Percentiles rank a stretch among this genome's conserved stretches.
Evolutionary conservation across 2,797 vertebrate species (phyloP).

Genomic region (Ispidina picta): DNA sequence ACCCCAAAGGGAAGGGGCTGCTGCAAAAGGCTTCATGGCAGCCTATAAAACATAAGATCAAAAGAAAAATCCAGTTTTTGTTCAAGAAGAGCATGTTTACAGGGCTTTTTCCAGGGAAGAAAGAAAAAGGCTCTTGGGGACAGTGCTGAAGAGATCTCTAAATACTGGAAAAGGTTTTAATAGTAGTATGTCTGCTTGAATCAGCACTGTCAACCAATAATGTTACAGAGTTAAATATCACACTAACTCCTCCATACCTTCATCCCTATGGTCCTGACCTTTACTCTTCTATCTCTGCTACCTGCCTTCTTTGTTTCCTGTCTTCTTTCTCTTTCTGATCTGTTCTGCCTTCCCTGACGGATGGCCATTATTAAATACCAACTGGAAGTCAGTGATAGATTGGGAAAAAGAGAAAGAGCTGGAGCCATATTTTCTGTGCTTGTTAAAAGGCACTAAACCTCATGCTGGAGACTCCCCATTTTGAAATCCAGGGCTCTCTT

Average conservation of each 20-base stretch:
- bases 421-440: not conserved
- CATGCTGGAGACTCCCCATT: not conserved
- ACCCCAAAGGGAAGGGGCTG: not conserved
- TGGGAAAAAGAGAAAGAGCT: accelerated
- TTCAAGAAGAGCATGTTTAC: not conserved
- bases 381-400: not conserved
- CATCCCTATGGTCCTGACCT: not conserved
- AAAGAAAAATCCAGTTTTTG: not conserved
- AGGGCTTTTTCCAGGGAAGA: not conserved
- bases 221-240: constrained; percentile 13
- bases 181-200: not conserved
- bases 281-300: not conserved
- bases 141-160: not conserved
- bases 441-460: not conserved
- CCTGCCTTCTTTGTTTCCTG: not conserved
- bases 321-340: not conserved
- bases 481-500: not conserved
- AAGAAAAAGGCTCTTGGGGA: not conserved
- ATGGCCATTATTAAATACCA: not conserved
- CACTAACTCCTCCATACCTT: not conserved
- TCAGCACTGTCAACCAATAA: not conserved
- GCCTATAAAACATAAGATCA: not conserved
- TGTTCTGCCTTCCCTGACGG: not conserved
- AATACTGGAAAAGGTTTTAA: not conserved
- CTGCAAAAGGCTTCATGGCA: not conserved